Percentiles rank a stretch among this genome's conserved stretches.
phyloP scores from a whole-genome alignment of 1,140 invertebrate species.

The Paraescarpia echinospica region DNA sequence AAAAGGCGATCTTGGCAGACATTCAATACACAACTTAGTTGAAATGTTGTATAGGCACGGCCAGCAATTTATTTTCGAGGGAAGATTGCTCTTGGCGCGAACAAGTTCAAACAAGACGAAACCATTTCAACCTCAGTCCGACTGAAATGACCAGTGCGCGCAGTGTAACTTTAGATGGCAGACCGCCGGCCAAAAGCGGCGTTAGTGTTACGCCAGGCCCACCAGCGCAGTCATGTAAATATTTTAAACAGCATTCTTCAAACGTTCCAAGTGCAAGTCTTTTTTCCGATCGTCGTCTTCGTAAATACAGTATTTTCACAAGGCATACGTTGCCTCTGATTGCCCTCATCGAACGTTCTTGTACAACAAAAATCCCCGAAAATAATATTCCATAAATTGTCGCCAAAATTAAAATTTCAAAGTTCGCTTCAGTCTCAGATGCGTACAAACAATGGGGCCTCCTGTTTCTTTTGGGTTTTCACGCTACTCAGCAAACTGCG shows the following conservation, averaged over 20 bases:
- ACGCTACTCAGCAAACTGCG: background rate
- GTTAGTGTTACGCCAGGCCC: constrained; percentile 3
- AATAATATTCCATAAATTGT: constrained; percentile 7
- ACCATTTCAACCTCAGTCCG: background rate
- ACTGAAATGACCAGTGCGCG: constrained; percentile 3
- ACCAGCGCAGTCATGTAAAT: constrained; percentile 4
- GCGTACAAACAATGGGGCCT: constrained; percentile 3
- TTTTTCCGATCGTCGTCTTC: background rate
- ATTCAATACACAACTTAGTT: constrained; percentile 1
- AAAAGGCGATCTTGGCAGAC: background rate
- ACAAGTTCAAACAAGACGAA: background rate
- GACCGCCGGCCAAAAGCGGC: constrained; percentile 1
- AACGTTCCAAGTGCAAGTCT: background rate
- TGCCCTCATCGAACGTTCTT: background rate
- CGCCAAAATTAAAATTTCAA: background rate
- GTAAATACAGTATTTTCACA: background rate
- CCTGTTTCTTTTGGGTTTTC: background rate
- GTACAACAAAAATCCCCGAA: background rate
- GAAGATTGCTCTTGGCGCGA: background rate
- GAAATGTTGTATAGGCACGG: background rate
- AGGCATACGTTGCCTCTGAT: background rate
- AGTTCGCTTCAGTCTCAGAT: constrained; percentile 4
- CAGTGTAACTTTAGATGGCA: constrained; percentile 5
- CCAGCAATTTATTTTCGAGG: background rate
- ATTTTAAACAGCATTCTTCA: constrained; percentile 6